These are phyloP conservation scores for Campylorhamphus procurvoides DNA, from an alignment of 2,113 vertebrate species.

Conservation along the genomic window DNA sequence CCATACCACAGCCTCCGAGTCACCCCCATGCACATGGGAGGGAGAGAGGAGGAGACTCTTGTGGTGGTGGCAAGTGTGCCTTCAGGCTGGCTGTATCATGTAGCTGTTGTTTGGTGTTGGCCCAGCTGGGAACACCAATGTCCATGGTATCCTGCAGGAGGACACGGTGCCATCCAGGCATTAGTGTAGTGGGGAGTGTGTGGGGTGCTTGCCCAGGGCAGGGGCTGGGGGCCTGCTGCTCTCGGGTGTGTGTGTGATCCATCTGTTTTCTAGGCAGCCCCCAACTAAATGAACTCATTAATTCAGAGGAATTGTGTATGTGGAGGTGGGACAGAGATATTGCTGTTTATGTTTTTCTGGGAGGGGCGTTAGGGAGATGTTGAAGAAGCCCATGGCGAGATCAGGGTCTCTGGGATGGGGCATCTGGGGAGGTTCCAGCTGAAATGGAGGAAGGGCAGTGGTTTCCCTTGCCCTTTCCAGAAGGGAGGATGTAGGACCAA, in stretches of 20 bases:
- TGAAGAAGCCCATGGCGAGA: not conserved
- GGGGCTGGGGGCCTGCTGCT: not conserved
- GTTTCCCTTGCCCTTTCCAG: not conserved
- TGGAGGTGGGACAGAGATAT: not conserved
- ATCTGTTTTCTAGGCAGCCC: not conserved
- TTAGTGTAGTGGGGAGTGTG: rapidly evolving
- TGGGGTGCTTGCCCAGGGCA: not conserved
- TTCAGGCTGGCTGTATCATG: not conserved
- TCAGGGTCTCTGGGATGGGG: not conserved
- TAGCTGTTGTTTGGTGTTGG: not conserved
- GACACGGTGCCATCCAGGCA: rapidly evolving
- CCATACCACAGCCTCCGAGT: not conserved
- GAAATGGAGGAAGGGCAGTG: not conserved
- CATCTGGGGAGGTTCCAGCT: not conserved
- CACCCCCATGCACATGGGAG: rapidly evolving
- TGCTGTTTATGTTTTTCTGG: not conserved
- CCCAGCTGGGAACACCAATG: not conserved
- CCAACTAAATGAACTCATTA: not conserved
- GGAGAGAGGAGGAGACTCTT: not conserved
- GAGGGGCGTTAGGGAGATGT: not conserved
- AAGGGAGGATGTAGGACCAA: not conserved
- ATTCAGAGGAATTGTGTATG: not conserved
- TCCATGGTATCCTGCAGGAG: not conserved
- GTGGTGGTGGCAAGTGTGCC: not conserved
- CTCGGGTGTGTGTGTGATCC: not conserved